phyloP scores from a whole-genome alignment of 2,113 vertebrate species.

The Calypte anna region DNA sequence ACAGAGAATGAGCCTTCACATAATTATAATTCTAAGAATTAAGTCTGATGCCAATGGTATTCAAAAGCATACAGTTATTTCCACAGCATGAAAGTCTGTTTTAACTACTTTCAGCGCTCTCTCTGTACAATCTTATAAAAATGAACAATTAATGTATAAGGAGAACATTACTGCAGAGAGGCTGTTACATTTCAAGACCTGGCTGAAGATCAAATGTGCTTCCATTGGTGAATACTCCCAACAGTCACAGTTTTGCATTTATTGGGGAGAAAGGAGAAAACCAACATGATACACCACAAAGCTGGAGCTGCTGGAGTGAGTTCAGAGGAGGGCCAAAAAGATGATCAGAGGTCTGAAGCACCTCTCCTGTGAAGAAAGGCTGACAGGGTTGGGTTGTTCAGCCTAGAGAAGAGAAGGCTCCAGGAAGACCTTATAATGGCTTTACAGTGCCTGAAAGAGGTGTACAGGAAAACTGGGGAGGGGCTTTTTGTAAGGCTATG shows the following conservation, averaged over 20 bases:
- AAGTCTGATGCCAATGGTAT: constrained; percentile 23
- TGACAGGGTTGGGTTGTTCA: too few species aligned
- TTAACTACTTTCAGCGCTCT: constrained; percentile 22
- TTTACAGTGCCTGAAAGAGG: too few species aligned
- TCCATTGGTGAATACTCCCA: neutral
- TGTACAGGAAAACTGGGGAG: too few species aligned
- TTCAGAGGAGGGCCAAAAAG: too few species aligned
- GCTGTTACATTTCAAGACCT: constrained; percentile 47
- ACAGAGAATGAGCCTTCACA: constrained; percentile 13
- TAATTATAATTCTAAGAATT: constrained; percentile 68
- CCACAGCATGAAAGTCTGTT: constrained; percentile 57
- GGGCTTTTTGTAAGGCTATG: too few species aligned
- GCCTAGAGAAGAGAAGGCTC: too few species aligned
- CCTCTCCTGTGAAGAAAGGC: too few species aligned
- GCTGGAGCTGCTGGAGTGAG: too few species aligned
- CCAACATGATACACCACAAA: neutral
- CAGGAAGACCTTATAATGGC: too few species aligned
- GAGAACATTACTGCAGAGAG: constrained; percentile 28
- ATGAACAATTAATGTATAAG: constrained; percentile 37
- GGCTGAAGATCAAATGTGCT: constrained; percentile 34
- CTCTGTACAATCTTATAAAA: neutral
- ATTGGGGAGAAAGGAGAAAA: neutral
- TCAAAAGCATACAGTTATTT: constrained; percentile 48
- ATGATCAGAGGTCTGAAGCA: too few species aligned
- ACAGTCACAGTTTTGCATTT: neutral